phyloP scores from a whole-genome alignment of 2,888 invertebrate species.

The Diaprepes abbreviatus region DNA sequence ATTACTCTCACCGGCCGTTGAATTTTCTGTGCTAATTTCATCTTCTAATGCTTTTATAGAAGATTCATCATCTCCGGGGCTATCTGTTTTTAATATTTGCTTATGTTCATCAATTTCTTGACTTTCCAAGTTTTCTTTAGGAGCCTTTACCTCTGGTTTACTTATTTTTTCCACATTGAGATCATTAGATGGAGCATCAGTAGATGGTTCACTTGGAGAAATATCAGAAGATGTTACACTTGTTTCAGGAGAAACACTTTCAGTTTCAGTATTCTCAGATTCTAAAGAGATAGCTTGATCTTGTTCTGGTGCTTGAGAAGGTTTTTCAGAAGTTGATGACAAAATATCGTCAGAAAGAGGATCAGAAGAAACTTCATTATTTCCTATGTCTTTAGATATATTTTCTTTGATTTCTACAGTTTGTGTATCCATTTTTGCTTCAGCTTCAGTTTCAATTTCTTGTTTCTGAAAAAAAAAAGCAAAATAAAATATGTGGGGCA shows the following conservation, averaged over 20 bases:
- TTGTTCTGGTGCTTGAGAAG: background rate
- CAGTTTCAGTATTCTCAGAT: constrained; percentile 40
- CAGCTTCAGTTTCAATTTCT: constrained; percentile 39
- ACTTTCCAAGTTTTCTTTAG: constrained; percentile 31
- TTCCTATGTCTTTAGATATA: background rate
- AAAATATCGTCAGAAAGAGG: background rate
- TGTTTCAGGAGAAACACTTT: constrained; percentile 52
- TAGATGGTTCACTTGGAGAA: constrained; percentile 24
- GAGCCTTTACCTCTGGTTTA: constrained; percentile 9
- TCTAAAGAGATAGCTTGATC: background rate
- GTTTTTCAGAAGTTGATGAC: constrained; percentile 10
- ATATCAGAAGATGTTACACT: constrained; percentile 50
- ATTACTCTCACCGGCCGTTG: background rate
- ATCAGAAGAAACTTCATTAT: constrained; percentile 2
- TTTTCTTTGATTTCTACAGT: constrained; percentile 19
- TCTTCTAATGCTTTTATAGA: constrained; percentile 20
- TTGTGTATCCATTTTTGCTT: constrained; percentile 40
- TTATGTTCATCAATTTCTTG: constrained; percentile 26
- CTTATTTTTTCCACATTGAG: constrained; percentile 52
- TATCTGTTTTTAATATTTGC: constrained; percentile 22
- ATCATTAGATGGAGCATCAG: constrained; percentile 20
- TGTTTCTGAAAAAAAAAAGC: background rate
- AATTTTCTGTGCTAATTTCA: background rate
- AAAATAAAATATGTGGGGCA: too few species aligned
- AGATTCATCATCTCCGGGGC: constrained; percentile 12